These are phyloP conservation scores for Zhuqinia jingwanae DNA, from an alignment of 2,888 invertebrate species.

Conservation along the genomic window DNA sequence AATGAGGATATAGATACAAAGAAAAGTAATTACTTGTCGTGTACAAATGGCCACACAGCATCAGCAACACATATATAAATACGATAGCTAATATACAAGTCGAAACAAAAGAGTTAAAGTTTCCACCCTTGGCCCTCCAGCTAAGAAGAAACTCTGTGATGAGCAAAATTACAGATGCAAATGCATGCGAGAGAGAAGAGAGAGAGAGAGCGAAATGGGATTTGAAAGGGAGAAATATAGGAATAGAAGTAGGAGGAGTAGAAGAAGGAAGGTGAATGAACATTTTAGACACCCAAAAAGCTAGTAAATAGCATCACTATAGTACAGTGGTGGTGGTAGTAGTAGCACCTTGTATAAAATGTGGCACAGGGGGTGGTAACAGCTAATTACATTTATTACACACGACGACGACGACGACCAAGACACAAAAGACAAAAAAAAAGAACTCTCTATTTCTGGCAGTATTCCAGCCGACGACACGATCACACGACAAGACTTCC, in stretches of 20 bases:
- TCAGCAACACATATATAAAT: too few relatives aligned
- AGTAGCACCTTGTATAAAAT: too few relatives aligned
- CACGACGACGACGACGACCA: too few relatives aligned
- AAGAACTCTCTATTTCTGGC: constrained; percentile 5
- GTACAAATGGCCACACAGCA: background rate
- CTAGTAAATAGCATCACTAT: too few relatives aligned
- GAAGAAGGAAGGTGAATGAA: constrained; percentile 18
- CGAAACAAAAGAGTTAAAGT: background rate
- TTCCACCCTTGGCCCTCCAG: constrained; percentile 22
- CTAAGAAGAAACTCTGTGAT: constrained; percentile 3
- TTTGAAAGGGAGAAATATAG: background rate
- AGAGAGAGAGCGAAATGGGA: too few relatives aligned
- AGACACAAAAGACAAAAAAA: background rate
- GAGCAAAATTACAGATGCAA: background rate
- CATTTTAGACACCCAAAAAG: constrained; percentile 7
- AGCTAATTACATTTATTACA: constrained; percentile 31
- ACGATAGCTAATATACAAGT: constrained; percentile 6
- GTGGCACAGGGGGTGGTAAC: constrained; percentile 19
- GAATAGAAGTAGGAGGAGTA: background rate
- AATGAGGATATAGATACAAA: too few relatives aligned
- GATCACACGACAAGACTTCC: background rate
- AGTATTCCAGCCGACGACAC: constrained; percentile 14
- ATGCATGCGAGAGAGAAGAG: too few relatives aligned
- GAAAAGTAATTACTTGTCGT: background rate
- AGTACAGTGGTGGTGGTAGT: too few relatives aligned